Evolutionary conservation across 2,113 vertebrate genomes (phyloP).

Genomic region (Ictalurus furcatus): DNA sequence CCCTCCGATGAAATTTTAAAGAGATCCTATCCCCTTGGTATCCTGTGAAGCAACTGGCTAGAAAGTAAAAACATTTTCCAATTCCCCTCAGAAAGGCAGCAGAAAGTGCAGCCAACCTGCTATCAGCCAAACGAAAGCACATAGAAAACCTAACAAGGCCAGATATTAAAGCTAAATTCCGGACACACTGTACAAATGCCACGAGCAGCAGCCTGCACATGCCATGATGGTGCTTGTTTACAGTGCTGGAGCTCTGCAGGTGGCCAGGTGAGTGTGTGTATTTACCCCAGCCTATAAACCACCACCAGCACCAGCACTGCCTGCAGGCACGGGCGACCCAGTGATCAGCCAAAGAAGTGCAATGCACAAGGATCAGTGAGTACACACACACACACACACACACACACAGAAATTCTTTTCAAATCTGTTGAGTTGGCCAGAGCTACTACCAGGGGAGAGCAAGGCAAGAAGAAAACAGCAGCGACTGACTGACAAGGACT

Average conservation of each 20-base stretch:
- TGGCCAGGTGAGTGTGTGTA: constrained; percentile 36
- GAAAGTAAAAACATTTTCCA: constrained; percentile 36
- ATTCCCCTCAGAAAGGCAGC: constrained; percentile 33
- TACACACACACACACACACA: not conserved
- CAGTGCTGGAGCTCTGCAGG: constrained; percentile 33
- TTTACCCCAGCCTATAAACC: constrained; percentile 38
- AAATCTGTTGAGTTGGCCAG: not conserved
- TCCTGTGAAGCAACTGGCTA: constrained; percentile 24
- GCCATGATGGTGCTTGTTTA: constrained; percentile 16
- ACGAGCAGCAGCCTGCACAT: constrained; percentile 24
- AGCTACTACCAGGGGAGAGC: not conserved
- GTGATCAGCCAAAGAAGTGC: constrained; percentile 25
- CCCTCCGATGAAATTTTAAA: constrained; percentile 49
- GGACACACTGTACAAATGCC: constrained; percentile 20
- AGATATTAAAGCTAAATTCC: constrained; percentile 33
- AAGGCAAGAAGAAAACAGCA: not conserved
- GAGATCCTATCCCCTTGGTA: constrained; percentile 36
- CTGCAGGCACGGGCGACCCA: constrained; percentile 35
- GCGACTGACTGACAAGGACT: not conserved
- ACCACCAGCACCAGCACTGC: constrained; percentile 4
- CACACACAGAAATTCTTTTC: not conserved
- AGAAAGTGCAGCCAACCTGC: constrained; percentile 18
- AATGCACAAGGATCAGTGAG: constrained; percentile 5
- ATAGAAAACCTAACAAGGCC: not conserved
- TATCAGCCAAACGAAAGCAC: constrained; percentile 22